These are phyloP conservation scores for Dione vanillae DNA, from an alignment of 2,888 invertebrate species.

Conservation along the genomic window DNA sequence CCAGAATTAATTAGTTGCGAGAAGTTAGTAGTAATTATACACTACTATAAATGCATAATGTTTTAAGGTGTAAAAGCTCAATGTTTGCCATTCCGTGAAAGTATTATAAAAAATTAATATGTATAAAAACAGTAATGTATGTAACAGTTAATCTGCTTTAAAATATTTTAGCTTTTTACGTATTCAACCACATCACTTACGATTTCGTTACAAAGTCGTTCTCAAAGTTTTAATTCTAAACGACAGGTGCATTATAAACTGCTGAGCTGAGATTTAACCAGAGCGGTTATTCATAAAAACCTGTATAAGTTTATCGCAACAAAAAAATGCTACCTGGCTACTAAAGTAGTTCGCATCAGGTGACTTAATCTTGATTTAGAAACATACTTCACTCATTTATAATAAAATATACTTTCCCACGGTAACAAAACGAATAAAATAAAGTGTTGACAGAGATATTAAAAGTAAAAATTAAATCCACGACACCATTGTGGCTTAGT, in stretches of 20 bases:
- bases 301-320: slow-evolving; percentile 20
- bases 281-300: slow-evolving; percentile 20
- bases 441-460: neutral
- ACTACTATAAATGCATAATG: too few species aligned
- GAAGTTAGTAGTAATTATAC: neutral
- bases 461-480: neutral
- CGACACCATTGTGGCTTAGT: too few species aligned
- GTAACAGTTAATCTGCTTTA: too few species aligned
- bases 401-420: slow-evolving; percentile 67
- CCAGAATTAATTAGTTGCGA: neutral
- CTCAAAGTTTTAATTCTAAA: slow-evolving; percentile 23
- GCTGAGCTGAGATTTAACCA: slow-evolving; percentile 26
- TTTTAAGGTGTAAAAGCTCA: too few species aligned
- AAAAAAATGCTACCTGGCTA: slow-evolving; percentile 69
- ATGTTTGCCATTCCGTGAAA: too few species aligned
- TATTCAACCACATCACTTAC: neutral
- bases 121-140: too few species aligned
- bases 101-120: too few species aligned
- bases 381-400: slow-evolving; percentile 53
- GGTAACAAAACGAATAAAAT: slow-evolving; percentile 46
- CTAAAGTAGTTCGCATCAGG: slow-evolving; percentile 57
- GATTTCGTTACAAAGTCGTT: slow-evolving; percentile 25
- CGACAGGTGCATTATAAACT: slow-evolving; percentile 36
- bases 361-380: slow-evolving; percentile 60
- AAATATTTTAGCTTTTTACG: too few species aligned